These are phyloP conservation scores for Bacillus rossius DNA, from an alignment of 1,140 invertebrate species.

Conservation along the genomic window DNA sequence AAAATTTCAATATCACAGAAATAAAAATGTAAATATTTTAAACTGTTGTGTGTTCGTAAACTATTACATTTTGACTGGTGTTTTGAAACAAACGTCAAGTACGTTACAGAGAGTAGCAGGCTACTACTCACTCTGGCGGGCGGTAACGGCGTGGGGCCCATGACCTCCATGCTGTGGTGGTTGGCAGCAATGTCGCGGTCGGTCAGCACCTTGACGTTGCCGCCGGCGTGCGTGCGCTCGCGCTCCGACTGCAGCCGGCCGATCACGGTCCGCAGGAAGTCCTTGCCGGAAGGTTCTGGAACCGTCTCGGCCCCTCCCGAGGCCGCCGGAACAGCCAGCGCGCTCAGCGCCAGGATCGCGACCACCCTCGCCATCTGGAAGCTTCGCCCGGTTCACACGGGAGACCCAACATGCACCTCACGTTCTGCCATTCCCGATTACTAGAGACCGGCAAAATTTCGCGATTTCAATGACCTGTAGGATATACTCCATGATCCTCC, in stretches of 20 bases:
- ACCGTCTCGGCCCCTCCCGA: no score
- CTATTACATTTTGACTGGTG: no score
- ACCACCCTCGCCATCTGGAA: no score
- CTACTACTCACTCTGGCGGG: not conserved
- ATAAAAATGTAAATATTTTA: not conserved
- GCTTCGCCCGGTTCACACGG: no score
- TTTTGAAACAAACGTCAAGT: no score
- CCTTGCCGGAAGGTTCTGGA: not conserved
- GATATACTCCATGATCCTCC: no score
- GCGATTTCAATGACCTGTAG: no score
- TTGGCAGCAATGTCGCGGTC: not conserved
- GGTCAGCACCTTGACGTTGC: not conserved
- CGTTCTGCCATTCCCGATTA: no score
- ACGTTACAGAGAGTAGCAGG: not conserved
- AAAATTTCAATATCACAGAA: not conserved
- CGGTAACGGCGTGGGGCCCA: slow-evolving; percentile 2
- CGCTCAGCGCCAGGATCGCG: no score
- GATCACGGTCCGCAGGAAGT: not conserved
- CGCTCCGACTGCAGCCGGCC: not conserved
- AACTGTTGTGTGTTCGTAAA: not conserved
- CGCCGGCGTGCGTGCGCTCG: not conserved
- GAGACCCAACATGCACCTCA: no score
- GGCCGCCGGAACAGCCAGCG: no score
- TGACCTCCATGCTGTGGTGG: not conserved
- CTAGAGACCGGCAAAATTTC: no score